These are phyloP conservation scores for Peromyscus attwateri DNA, from an alignment of 2,797 vertebrate genomes.

Conservation along the genomic window DNA sequence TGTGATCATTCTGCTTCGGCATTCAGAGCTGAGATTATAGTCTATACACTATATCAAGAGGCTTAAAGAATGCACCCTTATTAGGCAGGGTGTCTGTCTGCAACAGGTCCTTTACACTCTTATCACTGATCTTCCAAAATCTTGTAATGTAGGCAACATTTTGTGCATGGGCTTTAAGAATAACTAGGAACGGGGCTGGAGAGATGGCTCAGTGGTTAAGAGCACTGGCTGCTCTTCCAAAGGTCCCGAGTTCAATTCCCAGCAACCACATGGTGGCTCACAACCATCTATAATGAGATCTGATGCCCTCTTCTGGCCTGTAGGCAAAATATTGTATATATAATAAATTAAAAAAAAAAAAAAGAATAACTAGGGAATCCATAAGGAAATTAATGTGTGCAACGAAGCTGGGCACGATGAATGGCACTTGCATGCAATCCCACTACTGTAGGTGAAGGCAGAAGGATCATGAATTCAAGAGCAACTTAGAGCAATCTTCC, in stretches of 20 bases:
- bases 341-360: too few relatives aligned
- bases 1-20: neutral
- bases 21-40: neutral
- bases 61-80: conserved; percentile 24
- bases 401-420: neutral
- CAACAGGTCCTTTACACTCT: neutral
- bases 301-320: too few relatives aligned
- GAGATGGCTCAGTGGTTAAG: too few relatives aligned
- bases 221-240: too few relatives aligned
- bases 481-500: neutral
- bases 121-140: neutral
- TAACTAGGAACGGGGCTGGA: neutral
- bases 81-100: neutral
- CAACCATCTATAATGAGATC: too few relatives aligned
- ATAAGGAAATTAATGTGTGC: neutral
- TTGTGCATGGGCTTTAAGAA: neutral
- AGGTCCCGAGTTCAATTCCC: too few relatives aligned
- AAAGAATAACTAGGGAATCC: neutral
- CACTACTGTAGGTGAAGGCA: neutral
- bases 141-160: neutral
- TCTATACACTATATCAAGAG: neutral
- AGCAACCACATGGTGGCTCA: too few relatives aligned
- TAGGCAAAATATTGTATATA: too few relatives aligned
- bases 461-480: neutral
- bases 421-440: neutral